phyloP scores from a whole-genome alignment of 2,113 vertebrate genomes.

The Pseudolaguvia tuberculata region DNA sequence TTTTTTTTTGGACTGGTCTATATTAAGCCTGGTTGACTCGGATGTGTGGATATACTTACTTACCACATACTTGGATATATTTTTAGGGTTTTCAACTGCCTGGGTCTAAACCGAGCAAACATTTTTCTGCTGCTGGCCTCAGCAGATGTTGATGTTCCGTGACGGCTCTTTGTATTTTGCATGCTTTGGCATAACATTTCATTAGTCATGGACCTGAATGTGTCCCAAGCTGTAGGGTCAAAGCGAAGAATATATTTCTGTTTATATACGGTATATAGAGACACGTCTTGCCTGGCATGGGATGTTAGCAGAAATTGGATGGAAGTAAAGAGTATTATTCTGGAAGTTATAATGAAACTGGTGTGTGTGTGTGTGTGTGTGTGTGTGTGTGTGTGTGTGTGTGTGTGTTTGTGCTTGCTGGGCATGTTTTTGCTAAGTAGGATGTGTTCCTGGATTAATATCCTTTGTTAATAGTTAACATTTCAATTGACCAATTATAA shows the following conservation, averaged over 20 bases:
- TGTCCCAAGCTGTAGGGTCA: neutral
- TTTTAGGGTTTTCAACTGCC: slow-evolving; percentile 20
- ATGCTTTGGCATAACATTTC: slow-evolving; percentile 45
- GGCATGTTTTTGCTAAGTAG: too few relatives aligned
- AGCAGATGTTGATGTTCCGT: slow-evolving; percentile 52
- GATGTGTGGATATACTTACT: slow-evolving; percentile 14
- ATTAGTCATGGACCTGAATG: slow-evolving; percentile 24
- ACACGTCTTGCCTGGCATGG: too few relatives aligned
- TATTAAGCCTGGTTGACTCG: neutral
- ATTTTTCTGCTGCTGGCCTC: slow-evolving; percentile 43
- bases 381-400: too few relatives aligned
- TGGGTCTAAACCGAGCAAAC: slow-evolving; percentile 34
- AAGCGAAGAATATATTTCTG: neutral
- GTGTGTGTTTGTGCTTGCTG: too few relatives aligned
- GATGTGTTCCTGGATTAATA: too few relatives aligned
- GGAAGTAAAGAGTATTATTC: neutral
- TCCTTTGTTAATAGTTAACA: too few relatives aligned
- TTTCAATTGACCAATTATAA: too few relatives aligned
- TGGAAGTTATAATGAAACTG: neutral
- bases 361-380: slow-evolving; percentile 5
- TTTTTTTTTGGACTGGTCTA: neutral
- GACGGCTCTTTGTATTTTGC: slow-evolving; percentile 56
- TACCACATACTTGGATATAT: slow-evolving; percentile 33
- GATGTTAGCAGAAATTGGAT: neutral
- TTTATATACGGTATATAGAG: neutral